Percentiles rank a stretch among this genome's conserved stretches.
phyloP scores from a whole-genome alignment of 2,797 vertebrate genomes.

The Coranthus polyacanthus region DNA sequence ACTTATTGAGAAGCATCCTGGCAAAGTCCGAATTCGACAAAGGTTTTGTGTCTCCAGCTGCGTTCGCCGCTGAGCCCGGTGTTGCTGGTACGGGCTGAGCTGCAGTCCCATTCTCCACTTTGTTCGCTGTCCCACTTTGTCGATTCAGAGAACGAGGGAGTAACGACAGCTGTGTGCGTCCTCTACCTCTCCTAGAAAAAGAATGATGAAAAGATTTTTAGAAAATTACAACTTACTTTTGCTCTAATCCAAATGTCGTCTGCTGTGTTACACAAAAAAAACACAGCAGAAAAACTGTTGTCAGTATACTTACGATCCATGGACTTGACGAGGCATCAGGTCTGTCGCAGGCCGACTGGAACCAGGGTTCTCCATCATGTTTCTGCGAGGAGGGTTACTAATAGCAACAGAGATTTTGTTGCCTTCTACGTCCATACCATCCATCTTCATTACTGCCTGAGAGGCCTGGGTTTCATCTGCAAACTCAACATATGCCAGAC shows the following conservation, averaged over 20 bases:
- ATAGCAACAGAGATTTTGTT: constrained; percentile 93
- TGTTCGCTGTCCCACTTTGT: constrained; percentile 73
- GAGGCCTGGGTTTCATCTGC: constrained; percentile 92
- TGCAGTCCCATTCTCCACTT: constrained; percentile 91
- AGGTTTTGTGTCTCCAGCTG: constrained; percentile 80
- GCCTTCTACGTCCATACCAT: constrained; percentile 87
- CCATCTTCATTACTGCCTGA: constrained; percentile 94
- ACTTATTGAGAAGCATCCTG: constrained; percentile 94
- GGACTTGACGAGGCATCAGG: constrained; percentile 81
- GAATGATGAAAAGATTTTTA: not conserved
- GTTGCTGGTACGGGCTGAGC: constrained; percentile 59
- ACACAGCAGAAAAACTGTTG: not conserved
- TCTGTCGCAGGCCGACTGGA: constrained; percentile 60
- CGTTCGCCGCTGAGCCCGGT: constrained; percentile 42
- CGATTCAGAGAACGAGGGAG: constrained; percentile 93
- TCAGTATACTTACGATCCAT: constrained; percentile 89
- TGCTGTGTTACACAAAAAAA: not conserved
- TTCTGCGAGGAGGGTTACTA: constrained; percentile 94
- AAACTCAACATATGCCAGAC: constrained; percentile 96
- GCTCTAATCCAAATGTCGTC: too few species aligned
- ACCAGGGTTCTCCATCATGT: constrained; percentile 74
- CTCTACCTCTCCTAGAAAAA: constrained; percentile 90
- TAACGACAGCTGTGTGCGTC: constrained; percentile 93
- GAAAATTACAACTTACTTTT: not conserved
- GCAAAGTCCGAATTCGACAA: constrained; percentile 99